Conservation (phyloP, 2,113 vertebrate species). For the Cichladusa arquata region DNA sequence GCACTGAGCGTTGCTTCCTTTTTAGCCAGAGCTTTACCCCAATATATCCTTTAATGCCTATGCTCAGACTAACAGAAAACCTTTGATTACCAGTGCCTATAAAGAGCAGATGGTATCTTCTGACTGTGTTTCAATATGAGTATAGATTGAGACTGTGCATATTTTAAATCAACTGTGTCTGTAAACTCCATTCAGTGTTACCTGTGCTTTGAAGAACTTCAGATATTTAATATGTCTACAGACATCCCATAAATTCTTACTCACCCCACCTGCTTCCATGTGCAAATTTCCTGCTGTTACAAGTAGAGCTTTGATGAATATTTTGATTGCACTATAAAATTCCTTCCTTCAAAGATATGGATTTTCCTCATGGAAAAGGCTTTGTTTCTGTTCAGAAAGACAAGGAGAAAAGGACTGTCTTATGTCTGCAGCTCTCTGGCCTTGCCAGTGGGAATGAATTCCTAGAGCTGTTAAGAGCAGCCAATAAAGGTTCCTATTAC, state of each 20-base stretch:
- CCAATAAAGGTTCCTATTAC: neutral
- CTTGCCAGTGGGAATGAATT: neutral
- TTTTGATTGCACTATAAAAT: constrained; percentile 47
- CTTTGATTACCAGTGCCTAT: constrained; percentile 7
- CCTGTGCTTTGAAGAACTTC: constrained; percentile 58
- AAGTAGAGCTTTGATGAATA: constrained; percentile 44
- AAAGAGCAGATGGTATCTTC: constrained; percentile 50
- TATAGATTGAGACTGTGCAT: neutral
- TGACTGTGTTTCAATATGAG: constrained; percentile 30
- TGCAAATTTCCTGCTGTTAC: constrained; percentile 45
- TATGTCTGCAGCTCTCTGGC: neutral
- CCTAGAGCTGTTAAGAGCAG: neutral
- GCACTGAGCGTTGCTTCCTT: neutral
- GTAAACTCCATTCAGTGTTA: constrained; percentile 37
- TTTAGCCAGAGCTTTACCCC: neutral
- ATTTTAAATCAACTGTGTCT: constrained; percentile 28
- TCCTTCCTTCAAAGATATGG: neutral
- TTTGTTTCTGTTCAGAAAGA: constrained; percentile 14
- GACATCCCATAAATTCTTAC: constrained; percentile 59
- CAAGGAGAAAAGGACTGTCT: neutral
- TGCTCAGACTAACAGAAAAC: neutral
- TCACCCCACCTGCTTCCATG: constrained; percentile 33
- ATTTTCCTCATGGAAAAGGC: constrained; percentile 28
- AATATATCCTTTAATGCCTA: constrained; percentile 3
- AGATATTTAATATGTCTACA: constrained; percentile 46